Evolutionary conservation across 2,888 invertebrate genomes (phyloP), one percentile per base, ranked within the genome.

Genomic region (Petrophora chlorosata): DNA sequence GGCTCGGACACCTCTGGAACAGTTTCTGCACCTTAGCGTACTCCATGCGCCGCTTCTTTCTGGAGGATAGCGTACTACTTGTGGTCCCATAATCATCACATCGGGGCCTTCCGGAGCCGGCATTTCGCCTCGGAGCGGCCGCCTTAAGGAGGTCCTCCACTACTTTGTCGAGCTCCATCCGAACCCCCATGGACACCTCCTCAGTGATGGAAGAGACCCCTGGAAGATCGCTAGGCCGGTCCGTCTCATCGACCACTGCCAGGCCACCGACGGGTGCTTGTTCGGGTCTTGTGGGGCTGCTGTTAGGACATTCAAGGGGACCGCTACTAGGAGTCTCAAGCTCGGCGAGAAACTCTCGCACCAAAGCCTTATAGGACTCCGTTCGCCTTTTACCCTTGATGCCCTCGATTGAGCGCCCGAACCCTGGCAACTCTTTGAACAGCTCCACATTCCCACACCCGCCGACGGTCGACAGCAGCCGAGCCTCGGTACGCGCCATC

Each of bases 401-500:
- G 1, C 22, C 19, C n/a, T 34, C 34, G 5, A 34, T 3, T 2
- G 22, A 8, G 1, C 34, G 4, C 3, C 34, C 34, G 1, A 34
- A 7, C 2, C 3, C 3, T 2, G 12, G 10, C 1, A 13, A 12
- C 3, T 19, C 34, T 4, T 8, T 16, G 5, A 12, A 2, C 12
- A 22, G 2, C 3, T 34, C 19, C 1, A 12, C 1, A 10, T 34
- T 34, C 1, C 12, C 22, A 16, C 34, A 34, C 12, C 0, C 13
- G 2, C 34, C 22, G 0, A 2, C 2, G 3, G 10, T 3, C 7
- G 0, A 5, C 22, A 34, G 4, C 8, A 19, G 7, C 1, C 22
- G 34, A 3, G 34, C 34, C 22, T 34, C 22, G 17, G 34, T 17
- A 12, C 34, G 19, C 3, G 34, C 34, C 34, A 34, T 3, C 19